phyloP scores from a whole-genome alignment of 2,113 vertebrate species.

The Lonchura striata region DNA sequence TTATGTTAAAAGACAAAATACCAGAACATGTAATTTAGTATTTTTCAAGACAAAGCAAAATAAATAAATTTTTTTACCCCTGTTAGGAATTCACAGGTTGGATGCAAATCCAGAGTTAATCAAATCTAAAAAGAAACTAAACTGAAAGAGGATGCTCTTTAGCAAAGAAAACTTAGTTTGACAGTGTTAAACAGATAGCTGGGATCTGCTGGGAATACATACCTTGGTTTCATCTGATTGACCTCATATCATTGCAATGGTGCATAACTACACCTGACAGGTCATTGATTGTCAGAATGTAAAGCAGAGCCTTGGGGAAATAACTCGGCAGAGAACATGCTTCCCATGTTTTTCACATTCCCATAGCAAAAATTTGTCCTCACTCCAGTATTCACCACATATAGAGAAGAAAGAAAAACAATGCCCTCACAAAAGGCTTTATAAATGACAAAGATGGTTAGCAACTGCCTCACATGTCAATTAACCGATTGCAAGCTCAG shows the following conservation, averaged over 20 bases:
- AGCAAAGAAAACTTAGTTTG: slow-evolving; percentile 10
- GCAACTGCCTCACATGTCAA: not conserved
- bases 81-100: not conserved
- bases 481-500: not conserved
- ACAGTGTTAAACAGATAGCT: slow-evolving; percentile 18
- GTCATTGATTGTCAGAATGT: slow-evolving; percentile 23
- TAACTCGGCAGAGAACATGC: not conserved
- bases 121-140: not conserved
- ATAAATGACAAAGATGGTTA: not conserved
- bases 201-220: slow-evolving; percentile 28
- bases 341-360: slow-evolving; percentile 10
- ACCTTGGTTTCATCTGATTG: slow-evolving; percentile 41
- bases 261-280: slow-evolving; percentile 49
- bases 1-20: not conserved
- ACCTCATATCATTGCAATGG: slow-evolving; percentile 19
- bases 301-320: slow-evolving; percentile 29
- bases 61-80: not conserved
- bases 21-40: not conserved
- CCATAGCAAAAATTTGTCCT: not conserved
- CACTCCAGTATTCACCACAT: not conserved
- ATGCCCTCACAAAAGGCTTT: not conserved
- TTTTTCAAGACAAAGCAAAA: not conserved
- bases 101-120: not conserved
- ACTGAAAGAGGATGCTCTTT: not conserved
- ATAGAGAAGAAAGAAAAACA: not conserved